Evolutionary conservation across 2,797 vertebrate genomes (phyloP), one percentile per base, ranked within the genome.

Genomic region (Rhynchonycteris naso): DNA sequence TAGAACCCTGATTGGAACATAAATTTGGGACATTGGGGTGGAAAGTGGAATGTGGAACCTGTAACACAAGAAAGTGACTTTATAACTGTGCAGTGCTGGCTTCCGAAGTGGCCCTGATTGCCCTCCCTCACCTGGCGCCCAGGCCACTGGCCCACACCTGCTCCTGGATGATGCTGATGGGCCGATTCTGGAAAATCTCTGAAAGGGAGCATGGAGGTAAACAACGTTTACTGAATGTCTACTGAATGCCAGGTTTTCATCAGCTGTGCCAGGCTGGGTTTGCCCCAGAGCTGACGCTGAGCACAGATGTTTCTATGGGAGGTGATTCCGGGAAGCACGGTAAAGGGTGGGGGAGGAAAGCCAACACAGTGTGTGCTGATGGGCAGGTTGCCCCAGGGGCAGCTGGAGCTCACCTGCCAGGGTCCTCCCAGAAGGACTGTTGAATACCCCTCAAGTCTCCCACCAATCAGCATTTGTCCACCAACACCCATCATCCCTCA

Each of bases 131-230:
- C 12, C 3, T 2, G 10, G 35, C 2, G 0, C 15, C 1, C 54
- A 47, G 9, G 47, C 43, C 33, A 2, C 66, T 14, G 13, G 59
- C 65, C n/a, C 69, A 0, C 74, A 83, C 84, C 76, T 92, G 78
- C 59, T 95, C 90, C 80, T 95, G 92, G 91, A 61, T 54, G 80
- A 88, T 88, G 58, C 84, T 52, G 30, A 86, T 14, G 9, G 82
- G 33, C 26, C 0, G 2, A 43, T 88, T 94, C 97, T 96, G 35
- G 24, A 69, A 82, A 28, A 61, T 33, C n/a, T n/a, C n/a, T 43
- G 63, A 50, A 80, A 80, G 43, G 0, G 30, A 90, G 58, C 24
- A 6, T 18, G 24, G 26, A 81, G 47, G 43, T 43, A 21, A 68
- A 63, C 18, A 6, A 1, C 18, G 14, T 30, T 47, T 26, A 13